Percentiles rank a stretch among this genome's conserved stretches.
phyloP scores from a whole-genome alignment of 2,113 vertebrate genomes.

The Ctenodactylus gundi region DNA sequence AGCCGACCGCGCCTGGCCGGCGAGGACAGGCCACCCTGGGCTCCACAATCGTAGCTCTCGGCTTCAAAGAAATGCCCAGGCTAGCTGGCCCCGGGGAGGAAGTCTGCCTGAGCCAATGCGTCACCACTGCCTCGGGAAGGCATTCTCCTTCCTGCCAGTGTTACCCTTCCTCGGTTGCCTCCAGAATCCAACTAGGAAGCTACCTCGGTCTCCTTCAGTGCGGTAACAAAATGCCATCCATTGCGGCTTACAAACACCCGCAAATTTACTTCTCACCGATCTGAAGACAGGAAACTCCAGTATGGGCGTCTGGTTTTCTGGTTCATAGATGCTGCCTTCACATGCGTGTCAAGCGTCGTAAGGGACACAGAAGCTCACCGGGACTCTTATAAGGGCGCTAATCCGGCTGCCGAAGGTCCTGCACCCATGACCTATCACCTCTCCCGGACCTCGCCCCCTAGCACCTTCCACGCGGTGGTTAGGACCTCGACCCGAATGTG shows the following conservation, averaged over 20 bases:
- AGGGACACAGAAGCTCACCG: background rate
- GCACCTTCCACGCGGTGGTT: background rate
- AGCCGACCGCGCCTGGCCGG: background rate
- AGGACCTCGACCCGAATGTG: background rate
- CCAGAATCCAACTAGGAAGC: background rate
- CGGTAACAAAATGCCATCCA: background rate
- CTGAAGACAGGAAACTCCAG: background rate
- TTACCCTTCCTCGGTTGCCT: background rate
- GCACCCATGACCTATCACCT: background rate
- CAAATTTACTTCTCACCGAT: background rate
- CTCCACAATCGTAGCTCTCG: background rate
- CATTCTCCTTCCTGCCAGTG: background rate
- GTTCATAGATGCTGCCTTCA: background rate
- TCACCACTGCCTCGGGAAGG: background rate
- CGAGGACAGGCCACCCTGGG: constrained; percentile 1
- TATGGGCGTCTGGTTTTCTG: background rate
- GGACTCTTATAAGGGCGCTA: background rate
- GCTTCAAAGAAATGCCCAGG: constrained; percentile 27
- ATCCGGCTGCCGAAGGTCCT: background rate
- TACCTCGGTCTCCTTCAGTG: background rate
- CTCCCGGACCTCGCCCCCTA: background rate
- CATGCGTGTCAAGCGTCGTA: background rate
- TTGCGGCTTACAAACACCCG: background rate
- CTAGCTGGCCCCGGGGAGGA: background rate
- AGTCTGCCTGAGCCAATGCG: background rate